Base-by-base conservation (phyloP, 1,140 invertebrate species). In the Drosophila lowei region DNA sequence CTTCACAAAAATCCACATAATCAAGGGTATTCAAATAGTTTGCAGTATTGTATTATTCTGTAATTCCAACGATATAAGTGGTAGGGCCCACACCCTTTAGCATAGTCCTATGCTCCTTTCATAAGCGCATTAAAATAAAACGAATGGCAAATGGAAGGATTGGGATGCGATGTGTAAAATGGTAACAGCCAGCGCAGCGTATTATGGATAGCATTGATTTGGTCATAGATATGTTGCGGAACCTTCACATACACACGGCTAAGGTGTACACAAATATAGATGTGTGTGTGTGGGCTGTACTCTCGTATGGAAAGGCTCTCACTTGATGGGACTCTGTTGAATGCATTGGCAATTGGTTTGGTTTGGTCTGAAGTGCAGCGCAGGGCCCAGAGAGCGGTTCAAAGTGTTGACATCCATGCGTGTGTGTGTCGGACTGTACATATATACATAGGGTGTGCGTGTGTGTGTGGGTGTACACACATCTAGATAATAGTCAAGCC, bases 351-450 rank as follows among this genome's bases (percentile, higher is more conserved):
- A 53, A 53, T 74, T 74, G 55, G 55, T 30, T n/a, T n/a, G n/a
- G n/a, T n/a, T 48, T 61, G 42, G 50, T 41, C 47, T 18, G 52
- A 41, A 34, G 34, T 59, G 50, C n/a, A 5, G 23, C 13, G n/a
- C 23, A 2, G 47, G 72, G 47, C 58, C 61, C 47, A 57, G 18
- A 30, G 28, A 38, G 11, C 21, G 55, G 66, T 68, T 57, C 50
- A 68, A 72, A 77, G 70, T 81, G 78, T 81, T 81, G 78, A 81
- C 78, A 81, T 81, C 63, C 67, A 68, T 68, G 68, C 68, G 73
- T 72, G 2, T 18, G 2, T 18, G 56, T 49, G 59, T 79, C 34
- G 34, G 9, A 13, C 34, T 11, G 34, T 38, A n/a, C n/a, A n/a
- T n/a, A n/a, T n/a, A n/a, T n/a, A n/a, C n/a, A n/a, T n/a, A n/a